phyloP scores from a whole-genome alignment of 2,888 invertebrate genomes.

The Digitonthophagus gazella region DNA sequence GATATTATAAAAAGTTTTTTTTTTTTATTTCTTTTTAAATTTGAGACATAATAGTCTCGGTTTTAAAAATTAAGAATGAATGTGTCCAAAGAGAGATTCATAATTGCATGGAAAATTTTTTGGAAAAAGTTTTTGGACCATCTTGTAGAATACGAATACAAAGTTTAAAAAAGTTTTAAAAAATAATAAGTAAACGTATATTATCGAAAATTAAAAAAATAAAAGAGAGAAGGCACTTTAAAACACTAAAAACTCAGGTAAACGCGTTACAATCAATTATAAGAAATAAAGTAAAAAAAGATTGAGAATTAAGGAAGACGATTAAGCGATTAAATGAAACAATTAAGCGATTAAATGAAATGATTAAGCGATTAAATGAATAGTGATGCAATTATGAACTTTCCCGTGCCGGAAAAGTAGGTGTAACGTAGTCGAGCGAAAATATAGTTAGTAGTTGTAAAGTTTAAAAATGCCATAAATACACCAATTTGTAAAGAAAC shows the following conservation, averaged over 20 bases:
- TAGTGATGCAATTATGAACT: not conserved
- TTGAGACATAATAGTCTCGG: too few relatives aligned
- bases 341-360: too few relatives aligned
- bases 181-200: not conserved
- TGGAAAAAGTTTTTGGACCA: not conserved
- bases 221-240: not conserved
- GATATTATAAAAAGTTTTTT: too few relatives aligned
- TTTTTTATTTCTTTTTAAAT: too few relatives aligned
- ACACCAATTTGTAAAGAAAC: not conserved
- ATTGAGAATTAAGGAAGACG: too few relatives aligned
- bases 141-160: too few relatives aligned
- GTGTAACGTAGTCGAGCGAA: not conserved
- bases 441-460: not conserved
- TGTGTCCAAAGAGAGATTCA: constrained; percentile 11
- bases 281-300: not conserved
- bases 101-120: constrained; percentile 11
- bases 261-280: not conserved
- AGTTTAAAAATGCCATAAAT: not conserved
- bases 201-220: not conserved
- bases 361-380: not conserved
- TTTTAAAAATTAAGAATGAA: too few relatives aligned
- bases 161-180: too few relatives aligned
- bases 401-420: not conserved
- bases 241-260: not conserved
- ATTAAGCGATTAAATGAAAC: too few relatives aligned